A percentile compares a stretch with the other conserved stretches of the same genome.
Conservation (phyloP, 2,797 vertebrate genomes). For the Gadopsis bispinosus region DNA sequence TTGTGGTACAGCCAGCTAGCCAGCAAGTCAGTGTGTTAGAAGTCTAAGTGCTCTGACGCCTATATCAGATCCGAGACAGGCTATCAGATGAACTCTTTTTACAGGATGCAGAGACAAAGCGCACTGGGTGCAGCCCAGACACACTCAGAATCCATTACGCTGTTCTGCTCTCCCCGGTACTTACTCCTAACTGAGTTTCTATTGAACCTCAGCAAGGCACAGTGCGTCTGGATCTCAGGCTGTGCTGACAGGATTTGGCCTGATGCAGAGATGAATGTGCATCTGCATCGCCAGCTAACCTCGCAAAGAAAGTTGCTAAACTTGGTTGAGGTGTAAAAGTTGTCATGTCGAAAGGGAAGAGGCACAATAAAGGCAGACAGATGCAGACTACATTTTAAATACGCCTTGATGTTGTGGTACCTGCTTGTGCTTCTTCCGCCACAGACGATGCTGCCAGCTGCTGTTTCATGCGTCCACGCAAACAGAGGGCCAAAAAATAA, state of each 20-base stretch:
- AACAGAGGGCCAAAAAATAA: not conserved
- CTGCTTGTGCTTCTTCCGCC: not conserved
- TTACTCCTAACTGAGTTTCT: constrained; percentile 71
- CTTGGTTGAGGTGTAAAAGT: not conserved
- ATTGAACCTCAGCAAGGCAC: constrained; percentile 68
- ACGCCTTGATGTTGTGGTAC: not conserved
- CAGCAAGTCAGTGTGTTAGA: constrained; percentile 40
- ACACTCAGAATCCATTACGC: constrained; percentile 73
- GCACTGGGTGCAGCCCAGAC: constrained; percentile 56
- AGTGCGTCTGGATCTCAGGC: constrained; percentile 36
- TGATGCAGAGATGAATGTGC: constrained; percentile 16
- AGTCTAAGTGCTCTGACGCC: constrained; percentile 68
- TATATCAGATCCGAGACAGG: constrained; percentile 68
- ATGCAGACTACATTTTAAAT: not conserved
- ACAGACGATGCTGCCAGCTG: not conserved
- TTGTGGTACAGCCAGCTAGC: constrained; percentile 31
- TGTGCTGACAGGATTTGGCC: constrained; percentile 46
- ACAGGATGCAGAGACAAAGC: constrained; percentile 63
- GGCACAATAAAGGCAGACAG: not conserved
- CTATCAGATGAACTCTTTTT: constrained; percentile 72
- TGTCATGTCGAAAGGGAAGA: not conserved
- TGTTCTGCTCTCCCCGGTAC: constrained; percentile 32
- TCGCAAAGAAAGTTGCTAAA: not conserved
- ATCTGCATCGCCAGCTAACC: not conserved
- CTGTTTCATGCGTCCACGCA: not conserved